phyloP scores from a whole-genome alignment of 2,888 invertebrate genomes.

The Philereme vetulata region DNA sequence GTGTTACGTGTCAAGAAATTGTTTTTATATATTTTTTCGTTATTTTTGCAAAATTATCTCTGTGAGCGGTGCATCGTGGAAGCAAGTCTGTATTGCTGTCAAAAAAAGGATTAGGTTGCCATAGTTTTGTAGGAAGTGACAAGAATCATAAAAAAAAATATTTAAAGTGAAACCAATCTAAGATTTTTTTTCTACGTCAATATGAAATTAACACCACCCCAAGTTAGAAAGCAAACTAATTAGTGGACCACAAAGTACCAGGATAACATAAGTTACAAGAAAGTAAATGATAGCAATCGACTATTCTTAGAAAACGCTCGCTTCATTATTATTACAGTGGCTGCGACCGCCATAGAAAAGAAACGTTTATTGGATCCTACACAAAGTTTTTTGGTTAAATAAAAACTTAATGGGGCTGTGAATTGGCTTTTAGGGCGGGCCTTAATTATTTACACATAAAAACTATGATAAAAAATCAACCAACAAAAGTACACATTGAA shows the following conservation, averaged over 20 bases:
- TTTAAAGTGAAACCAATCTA: constrained; percentile 1
- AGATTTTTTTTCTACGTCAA: background rate
- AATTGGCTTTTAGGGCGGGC: constrained; percentile 8
- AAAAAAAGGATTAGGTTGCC: constrained; percentile 45
- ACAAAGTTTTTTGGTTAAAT: constrained; percentile 13
- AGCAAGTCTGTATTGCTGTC: constrained; percentile 46
- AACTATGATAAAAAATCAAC: constrained; percentile 12
- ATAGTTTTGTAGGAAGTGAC: constrained; percentile 35
- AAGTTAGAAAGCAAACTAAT: constrained; percentile 44
- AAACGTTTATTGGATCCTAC: background rate
- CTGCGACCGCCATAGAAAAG: constrained; percentile 5
- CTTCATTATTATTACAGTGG: constrained; percentile 12
- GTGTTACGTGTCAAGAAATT: constrained; percentile 47
- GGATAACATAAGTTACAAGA: constrained; percentile 42
- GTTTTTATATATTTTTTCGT: constrained; percentile 18
- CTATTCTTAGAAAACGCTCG: constrained; percentile 14
- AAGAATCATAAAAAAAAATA: background rate
- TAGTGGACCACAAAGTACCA: constrained; percentile 49
- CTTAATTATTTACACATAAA: background rate
- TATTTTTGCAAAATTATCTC: constrained; percentile 31
- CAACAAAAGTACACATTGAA: background rate
- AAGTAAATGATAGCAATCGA: constrained; percentile 3
- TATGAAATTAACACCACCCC: constrained; percentile 10
- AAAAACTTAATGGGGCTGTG: constrained; percentile 12
- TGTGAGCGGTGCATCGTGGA: constrained; percentile 52